A percentile compares a stretch with the other conserved stretches of the same genome.
Evolutionary conservation across 2,113 vertebrate species (phyloP).

Genomic region (Tragelaphus scriptus): DNA sequence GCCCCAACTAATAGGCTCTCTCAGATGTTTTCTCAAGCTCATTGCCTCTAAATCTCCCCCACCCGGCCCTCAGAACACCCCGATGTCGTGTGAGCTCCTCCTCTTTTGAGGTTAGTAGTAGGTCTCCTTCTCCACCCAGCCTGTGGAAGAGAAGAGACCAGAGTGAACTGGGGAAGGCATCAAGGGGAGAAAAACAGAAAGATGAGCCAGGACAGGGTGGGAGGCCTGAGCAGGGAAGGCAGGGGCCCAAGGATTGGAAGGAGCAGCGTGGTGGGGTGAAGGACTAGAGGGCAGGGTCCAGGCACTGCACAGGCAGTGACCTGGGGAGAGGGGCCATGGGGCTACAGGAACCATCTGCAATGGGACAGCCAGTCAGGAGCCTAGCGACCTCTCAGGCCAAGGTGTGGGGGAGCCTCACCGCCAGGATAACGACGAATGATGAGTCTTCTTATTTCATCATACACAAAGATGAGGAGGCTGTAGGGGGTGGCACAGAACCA

Average conservation of each 20-base stretch:
- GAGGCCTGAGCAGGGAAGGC: not conserved
- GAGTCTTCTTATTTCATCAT: slow-evolving; percentile 83
- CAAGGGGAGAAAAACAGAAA: not conserved
- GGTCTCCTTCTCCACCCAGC: slow-evolving; percentile 88
- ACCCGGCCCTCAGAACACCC: slow-evolving; percentile 77
- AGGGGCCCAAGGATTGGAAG: not conserved
- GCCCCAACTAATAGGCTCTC: not conserved
- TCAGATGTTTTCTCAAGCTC: not conserved
- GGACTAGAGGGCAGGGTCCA: not conserved
- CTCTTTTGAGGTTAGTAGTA: slow-evolving; percentile 83
- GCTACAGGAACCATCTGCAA: not conserved
- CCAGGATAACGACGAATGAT: slow-evolving; percentile 79
- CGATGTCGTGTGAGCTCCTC: not conserved
- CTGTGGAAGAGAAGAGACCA: slow-evolving; percentile 66
- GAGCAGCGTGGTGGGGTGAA: not conserved
- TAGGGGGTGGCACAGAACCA: slow-evolving; percentile 87
- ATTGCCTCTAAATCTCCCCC: slow-evolving; percentile 43
- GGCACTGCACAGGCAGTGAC: not conserved
- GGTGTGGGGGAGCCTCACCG: slow-evolving; percentile 65
- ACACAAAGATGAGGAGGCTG: slow-evolving; percentile 84
- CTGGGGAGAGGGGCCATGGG: not conserved
- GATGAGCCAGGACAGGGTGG: not conserved
- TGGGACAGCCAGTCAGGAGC: not conserved
- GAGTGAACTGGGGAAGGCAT: not conserved
- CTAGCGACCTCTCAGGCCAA: not conserved